These are phyloP conservation scores for Macroteleia sp. DNA, from an alignment of 2,888 invertebrate genomes.

Conservation along the genomic window DNA sequence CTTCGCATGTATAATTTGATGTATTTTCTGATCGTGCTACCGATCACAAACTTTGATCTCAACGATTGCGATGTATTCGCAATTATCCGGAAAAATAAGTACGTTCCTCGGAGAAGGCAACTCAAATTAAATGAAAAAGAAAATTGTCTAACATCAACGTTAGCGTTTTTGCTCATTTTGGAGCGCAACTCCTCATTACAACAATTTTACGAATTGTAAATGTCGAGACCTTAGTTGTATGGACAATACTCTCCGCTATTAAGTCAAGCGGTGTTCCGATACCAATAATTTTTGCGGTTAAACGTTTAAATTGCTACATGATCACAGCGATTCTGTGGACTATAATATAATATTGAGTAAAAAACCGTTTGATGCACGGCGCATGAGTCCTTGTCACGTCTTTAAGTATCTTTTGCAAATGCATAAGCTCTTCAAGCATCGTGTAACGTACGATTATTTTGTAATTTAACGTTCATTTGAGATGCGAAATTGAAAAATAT, in stretches of 20 bases:
- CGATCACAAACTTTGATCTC: slow-evolving; percentile 9
- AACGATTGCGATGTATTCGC: slow-evolving; percentile 8
- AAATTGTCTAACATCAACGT: slow-evolving; percentile 43
- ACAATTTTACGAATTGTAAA: slow-evolving; percentile 70
- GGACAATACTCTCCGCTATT: slow-evolving; percentile 72
- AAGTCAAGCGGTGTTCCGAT: slow-evolving; percentile 69
- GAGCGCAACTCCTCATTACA: slow-evolving; percentile 68
- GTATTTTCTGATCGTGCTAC: slow-evolving; percentile 17
- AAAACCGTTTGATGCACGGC: slow-evolving; percentile 31
- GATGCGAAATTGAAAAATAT: slow-evolving; percentile 39
- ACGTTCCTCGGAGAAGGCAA: slow-evolving; percentile 8
- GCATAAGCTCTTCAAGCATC: slow-evolving; percentile 24
- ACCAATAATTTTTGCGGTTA: slow-evolving; percentile 80
- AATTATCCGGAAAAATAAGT: slow-evolving; percentile 49
- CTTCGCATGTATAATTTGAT: slow-evolving; percentile 20
- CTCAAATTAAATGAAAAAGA: slow-evolving; percentile 42
- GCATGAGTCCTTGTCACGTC: slow-evolving; percentile 58
- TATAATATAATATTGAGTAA: slow-evolving; percentile 57
- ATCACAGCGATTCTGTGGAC: slow-evolving; percentile 70
- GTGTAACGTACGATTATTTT: slow-evolving; percentile 34
- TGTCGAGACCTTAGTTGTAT: slow-evolving; percentile 63
- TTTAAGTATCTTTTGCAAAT: slow-evolving; percentile 53
- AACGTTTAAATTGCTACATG: slow-evolving; percentile 79
- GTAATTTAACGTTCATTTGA: slow-evolving; percentile 29
- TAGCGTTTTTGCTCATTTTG: slow-evolving; percentile 32